These are phyloP conservation scores for Lutjanus campechanus DNA, from an alignment of 2,797 vertebrate species.

Conservation along the genomic window DNA sequence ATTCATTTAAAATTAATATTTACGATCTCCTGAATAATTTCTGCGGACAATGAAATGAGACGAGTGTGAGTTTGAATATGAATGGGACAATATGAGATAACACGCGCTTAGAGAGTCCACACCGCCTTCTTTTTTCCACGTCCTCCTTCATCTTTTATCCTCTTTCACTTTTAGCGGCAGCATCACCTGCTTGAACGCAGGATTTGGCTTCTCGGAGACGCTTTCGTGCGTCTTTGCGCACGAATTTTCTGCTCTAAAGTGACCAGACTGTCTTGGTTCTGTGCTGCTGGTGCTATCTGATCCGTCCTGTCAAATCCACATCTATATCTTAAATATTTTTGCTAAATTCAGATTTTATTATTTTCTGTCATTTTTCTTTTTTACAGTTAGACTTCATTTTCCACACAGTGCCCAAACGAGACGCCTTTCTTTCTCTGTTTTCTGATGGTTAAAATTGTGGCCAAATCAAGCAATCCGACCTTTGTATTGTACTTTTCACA, in stretches of 20 bases:
- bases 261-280: fast-evolving
- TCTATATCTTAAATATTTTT: neutral
- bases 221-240: constrained; percentile 17
- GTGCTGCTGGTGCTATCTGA: fast-evolving
- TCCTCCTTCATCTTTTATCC: constrained; percentile 7
- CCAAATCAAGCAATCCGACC: neutral
- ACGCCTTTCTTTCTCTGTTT: neutral
- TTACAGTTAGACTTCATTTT: neutral
- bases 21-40: constrained; percentile 81
- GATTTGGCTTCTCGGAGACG: neutral
- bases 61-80: constrained; percentile 64
- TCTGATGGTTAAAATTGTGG: neutral
- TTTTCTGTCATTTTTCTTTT: neutral
- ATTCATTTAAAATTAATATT: constrained; percentile 83
- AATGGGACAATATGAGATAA: constrained; percentile 65
- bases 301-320: fast-evolving
- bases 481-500: too few relatives aligned
- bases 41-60: constrained; percentile 72
- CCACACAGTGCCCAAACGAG: neutral
- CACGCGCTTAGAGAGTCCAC: constrained; percentile 36
- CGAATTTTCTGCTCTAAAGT: neutral
- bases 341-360: neutral
- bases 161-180: neutral
- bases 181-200: fast-evolving
- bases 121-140: too few relatives aligned